A percentile compares a stretch with the other conserved stretches of the same genome.
These are phyloP conservation scores for Callipepla californica DNA, from an alignment of 2,113 vertebrate species.

Conservation along the genomic window DNA sequence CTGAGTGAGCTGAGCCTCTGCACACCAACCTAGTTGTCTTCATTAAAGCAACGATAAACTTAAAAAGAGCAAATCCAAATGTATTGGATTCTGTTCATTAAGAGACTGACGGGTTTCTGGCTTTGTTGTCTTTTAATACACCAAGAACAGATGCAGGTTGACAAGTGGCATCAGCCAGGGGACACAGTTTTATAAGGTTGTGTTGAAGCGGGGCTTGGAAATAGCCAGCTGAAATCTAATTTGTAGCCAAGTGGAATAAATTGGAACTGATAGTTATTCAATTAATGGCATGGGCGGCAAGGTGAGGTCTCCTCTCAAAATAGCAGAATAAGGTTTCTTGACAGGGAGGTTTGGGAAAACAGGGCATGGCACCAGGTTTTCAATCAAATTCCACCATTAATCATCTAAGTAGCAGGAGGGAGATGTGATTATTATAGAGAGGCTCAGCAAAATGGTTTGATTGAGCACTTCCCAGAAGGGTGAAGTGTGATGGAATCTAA, in stretches of 20 bases:
- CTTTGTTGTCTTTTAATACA: constrained; percentile 44
- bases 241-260: constrained; percentile 69
- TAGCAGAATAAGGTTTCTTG: constrained; percentile 41
- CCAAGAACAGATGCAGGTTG: constrained; percentile 61
- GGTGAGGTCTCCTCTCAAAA: constrained; percentile 53
- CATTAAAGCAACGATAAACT: neutral
- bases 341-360: neutral
- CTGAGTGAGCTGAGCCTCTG: neutral
- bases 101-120: neutral
- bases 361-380: neutral
- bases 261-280: constrained; percentile 68
- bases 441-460: constrained; percentile 17
- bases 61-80: constrained; percentile 21
- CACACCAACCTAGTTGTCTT: neutral
- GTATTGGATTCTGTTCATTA: constrained; percentile 11
- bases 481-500: neutral
- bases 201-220: constrained; percentile 43
- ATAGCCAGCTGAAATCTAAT: constrained; percentile 66
- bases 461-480: neutral
- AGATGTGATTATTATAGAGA: neutral
- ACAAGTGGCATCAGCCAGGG: constrained; percentile 57
- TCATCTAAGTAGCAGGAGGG: neutral
- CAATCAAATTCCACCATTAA: constrained; percentile 37
- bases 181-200: constrained; percentile 46
- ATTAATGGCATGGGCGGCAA: constrained; percentile 46